phyloP scores from a whole-genome alignment of 23 tunicate species.

The Oikopleura albicans region DNA sequence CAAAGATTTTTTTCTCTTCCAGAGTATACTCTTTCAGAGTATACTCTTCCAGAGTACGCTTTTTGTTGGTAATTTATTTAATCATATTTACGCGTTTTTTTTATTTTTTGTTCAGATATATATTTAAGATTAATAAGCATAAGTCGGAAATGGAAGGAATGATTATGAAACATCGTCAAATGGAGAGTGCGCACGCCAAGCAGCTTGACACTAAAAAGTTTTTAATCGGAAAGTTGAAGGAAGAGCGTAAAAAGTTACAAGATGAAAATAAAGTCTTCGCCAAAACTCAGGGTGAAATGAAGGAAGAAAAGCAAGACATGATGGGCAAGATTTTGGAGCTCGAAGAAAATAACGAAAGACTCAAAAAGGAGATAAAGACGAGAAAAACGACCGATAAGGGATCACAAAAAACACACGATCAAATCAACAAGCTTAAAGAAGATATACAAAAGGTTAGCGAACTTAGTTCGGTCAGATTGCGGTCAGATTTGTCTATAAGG shows the following conservation, averaged over 20 bases:
- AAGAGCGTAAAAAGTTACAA: not conserved
- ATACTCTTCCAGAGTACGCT: too few relatives aligned
- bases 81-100: too few relatives aligned
- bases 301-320: not conserved
- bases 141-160: not conserved
- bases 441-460: too few relatives aligned
- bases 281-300: not conserved
- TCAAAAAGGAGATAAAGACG: not conserved
- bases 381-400: not conserved
- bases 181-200: not conserved
- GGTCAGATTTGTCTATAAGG: too few relatives aligned
- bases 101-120: too few relatives aligned
- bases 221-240: not conserved
- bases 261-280: not conserved
- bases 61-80: too few relatives aligned
- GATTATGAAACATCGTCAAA: not conserved
- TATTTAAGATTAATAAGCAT: not conserved
- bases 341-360: not conserved
- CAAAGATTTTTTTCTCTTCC: too few relatives aligned
- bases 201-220: not conserved
- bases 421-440: too few relatives aligned
- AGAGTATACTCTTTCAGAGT: too few relatives aligned
- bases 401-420: too few relatives aligned
- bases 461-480: too few relatives aligned
- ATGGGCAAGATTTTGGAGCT: not conserved